These are phyloP conservation scores for Salvelinus sp. DNA, from an alignment of 2,113 vertebrate genomes.

Conservation along the genomic window DNA sequence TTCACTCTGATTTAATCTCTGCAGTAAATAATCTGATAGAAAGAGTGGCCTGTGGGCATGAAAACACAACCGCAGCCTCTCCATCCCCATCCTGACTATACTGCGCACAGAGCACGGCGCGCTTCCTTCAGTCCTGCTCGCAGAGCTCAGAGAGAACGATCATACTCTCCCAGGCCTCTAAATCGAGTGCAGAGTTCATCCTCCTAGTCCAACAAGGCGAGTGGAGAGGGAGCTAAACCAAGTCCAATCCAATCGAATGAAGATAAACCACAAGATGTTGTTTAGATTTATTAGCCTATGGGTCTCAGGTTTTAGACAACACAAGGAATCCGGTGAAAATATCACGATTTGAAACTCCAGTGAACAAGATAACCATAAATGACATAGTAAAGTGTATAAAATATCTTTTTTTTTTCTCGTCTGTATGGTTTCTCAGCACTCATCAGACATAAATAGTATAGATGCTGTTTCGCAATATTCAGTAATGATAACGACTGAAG, in stretches of 20 bases:
- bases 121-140: conserved; percentile 24
- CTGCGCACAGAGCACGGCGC: not conserved
- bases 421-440: conserved; percentile 14
- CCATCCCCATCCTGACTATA: conserved; percentile 17
- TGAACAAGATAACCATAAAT: conserved; percentile 31
- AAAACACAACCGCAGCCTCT: conserved; percentile 30
- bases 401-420: not conserved
- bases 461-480: conserved; percentile 8
- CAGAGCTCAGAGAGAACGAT: conserved; percentile 33
- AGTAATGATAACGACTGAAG: not conserved
- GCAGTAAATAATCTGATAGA: conserved; percentile 51
- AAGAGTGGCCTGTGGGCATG: conserved; percentile 38
- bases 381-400: conserved; percentile 31
- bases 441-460: not conserved
- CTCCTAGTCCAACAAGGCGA: not conserved
- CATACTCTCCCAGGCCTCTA: conserved; percentile 50
- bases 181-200: conserved; percentile 18
- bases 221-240: conserved; percentile 21
- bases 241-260: conserved; percentile 21
- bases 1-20: conserved; percentile 32
- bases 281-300: conserved; percentile 26
- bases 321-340: conserved; percentile 38
- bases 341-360: conserved; percentile 38
- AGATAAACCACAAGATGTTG: conserved; percentile 32
- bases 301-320: conserved; percentile 41